Conservation (phyloP, 2,797 vertebrate genomes). For the Oryzias sinensis region DNA sequence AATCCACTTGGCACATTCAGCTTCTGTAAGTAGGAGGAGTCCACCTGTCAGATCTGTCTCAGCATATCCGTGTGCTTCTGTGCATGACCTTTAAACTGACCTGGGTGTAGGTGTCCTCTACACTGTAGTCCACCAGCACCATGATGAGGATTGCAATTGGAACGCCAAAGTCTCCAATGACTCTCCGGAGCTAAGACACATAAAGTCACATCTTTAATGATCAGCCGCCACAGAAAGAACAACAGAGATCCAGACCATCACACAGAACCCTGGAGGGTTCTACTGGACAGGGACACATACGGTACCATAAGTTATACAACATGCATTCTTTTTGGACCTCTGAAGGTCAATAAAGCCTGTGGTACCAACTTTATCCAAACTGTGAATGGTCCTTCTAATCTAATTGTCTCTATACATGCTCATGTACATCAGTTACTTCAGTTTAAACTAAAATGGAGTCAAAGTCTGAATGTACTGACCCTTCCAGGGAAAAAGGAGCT, state of each 20-base stretch:
- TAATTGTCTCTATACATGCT: too few relatives aligned
- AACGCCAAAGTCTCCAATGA: conserved; percentile 94
- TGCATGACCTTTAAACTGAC: conserved; percentile 58
- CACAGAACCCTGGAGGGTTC: too few relatives aligned
- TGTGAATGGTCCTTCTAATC: too few relatives aligned
- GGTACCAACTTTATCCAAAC: too few relatives aligned
- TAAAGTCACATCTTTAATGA: neutral
- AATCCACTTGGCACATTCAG: conserved; percentile 88
- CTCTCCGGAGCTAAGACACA: conserved; percentile 82
- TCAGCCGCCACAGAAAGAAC: neutral
- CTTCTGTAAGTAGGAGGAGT: conserved; percentile 74
- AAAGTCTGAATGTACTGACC: conserved; percentile 64
- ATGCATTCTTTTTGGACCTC: too few relatives aligned
- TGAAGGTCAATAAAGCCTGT: too few relatives aligned
- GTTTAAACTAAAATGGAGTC: too few relatives aligned
- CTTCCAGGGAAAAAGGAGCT: conserved; percentile 91
- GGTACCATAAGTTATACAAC: too few relatives aligned
- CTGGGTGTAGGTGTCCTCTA: conserved; percentile 90
- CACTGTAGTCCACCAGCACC: conserved; percentile 89
- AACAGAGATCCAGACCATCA: too few relatives aligned
- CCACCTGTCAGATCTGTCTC: neutral
- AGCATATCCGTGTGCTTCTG: neutral
- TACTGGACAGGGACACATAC: too few relatives aligned
- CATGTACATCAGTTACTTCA: too few relatives aligned
- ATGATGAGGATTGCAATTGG: conserved; percentile 91